These are phyloP conservation scores for Lagorchestes hirsutus DNA, from an alignment of 2,797 vertebrate species.

Conservation along the genomic window DNA sequence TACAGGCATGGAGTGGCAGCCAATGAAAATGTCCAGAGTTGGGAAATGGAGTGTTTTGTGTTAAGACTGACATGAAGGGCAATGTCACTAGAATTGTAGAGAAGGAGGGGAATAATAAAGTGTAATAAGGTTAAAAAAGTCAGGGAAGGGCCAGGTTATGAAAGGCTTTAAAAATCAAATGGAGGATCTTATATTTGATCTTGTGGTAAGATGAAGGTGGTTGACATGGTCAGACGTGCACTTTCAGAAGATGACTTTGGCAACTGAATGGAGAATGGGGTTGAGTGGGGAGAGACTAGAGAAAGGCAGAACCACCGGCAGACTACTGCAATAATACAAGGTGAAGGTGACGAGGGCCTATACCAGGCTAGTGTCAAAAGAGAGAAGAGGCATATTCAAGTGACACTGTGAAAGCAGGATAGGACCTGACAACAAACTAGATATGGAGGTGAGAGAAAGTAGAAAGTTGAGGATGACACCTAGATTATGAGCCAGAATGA, in stretches of 20 bases:
- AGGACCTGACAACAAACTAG: neutral
- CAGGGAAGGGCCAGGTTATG: neutral
- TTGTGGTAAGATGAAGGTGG: neutral
- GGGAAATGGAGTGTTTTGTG: neutral
- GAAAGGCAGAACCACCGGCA: neutral
- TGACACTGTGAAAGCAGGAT: neutral
- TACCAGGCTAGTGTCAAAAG: neutral
- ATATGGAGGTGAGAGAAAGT: neutral
- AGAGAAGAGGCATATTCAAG: neutral
- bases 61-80: neutral
- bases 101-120: neutral
- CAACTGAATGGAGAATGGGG: neutral
- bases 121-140: neutral
- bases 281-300: neutral
- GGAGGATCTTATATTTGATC: neutral
- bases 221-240: neutral
- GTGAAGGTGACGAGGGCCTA: neutral
- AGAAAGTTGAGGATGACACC: neutral
- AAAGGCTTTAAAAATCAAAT: neutral
- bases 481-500: neutral
- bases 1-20: neutral
- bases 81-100: neutral
- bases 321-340: neutral
- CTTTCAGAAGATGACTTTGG: neutral
- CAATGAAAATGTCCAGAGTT: neutral